Evolutionary conservation across 2,888 invertebrate species (phyloP).

Genomic region (Bellardia bayeri): DNA sequence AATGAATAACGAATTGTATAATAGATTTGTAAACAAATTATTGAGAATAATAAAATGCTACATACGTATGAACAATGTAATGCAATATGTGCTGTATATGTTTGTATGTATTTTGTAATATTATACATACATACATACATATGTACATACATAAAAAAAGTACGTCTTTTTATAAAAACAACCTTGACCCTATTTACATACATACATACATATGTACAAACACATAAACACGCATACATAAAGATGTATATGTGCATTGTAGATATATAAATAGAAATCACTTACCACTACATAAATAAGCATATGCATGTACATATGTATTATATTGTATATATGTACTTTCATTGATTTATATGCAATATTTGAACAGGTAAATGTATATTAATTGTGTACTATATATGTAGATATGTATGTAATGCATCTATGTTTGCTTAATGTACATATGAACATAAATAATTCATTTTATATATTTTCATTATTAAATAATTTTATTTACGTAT

Average conservation of each 20-base stretch:
- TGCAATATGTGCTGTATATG: background rate
- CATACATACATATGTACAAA: conserved; percentile 8
- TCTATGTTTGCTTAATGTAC: background rate
- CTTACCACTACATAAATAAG: conserved; percentile 1
- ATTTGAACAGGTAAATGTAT: background rate
- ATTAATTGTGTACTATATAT: background rate
- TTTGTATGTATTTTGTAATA: background rate
- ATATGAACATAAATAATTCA: background rate
- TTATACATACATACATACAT: background rate
- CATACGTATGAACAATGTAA: background rate
- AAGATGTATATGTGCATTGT: conserved; percentile 41
- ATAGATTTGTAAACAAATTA: background rate
- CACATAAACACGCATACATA: conserved; percentile 1
- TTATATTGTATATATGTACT: background rate
- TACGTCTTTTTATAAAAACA: conserved; percentile 42
- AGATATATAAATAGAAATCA: background rate
- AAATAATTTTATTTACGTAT: background rate
- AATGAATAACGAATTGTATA: background rate
- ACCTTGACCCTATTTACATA: conserved; percentile 68
- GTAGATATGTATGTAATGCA: background rate
- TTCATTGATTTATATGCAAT: background rate
- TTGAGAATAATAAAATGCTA: background rate
- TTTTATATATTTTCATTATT: conserved; percentile 40
- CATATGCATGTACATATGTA: conserved; percentile 25
- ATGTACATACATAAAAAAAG: background rate